phyloP scores from a whole-genome alignment of 1,140 invertebrate genomes.

The Orius insidiosus region DNA sequence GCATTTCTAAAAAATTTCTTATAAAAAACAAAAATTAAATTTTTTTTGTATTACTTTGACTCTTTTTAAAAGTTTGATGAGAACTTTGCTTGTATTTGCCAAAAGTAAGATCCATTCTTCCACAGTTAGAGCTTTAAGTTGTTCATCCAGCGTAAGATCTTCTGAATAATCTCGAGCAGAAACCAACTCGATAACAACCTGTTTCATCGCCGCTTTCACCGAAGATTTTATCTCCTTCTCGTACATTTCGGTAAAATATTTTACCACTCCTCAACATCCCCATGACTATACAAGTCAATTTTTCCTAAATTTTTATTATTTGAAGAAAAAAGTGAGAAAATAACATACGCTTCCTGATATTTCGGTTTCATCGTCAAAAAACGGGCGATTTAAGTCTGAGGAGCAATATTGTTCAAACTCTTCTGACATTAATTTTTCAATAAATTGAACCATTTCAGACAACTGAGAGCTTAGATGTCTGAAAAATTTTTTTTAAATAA shows the following conservation, averaged over 20 bases:
- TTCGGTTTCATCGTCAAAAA: conserved; percentile 40
- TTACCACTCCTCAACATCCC: conserved; percentile 71
- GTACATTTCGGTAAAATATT: conserved; percentile 76
- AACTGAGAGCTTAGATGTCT: conserved; percentile 89
- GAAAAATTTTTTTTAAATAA: too few species aligned
- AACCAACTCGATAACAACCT: conserved; percentile 64
- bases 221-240: conserved; percentile 78
- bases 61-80: conserved; percentile 32
- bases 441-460: conserved; percentile 88
- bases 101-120: conserved; percentile 66
- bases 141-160: conserved; percentile 32
- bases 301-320: conserved; percentile 40
- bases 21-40: neutral
- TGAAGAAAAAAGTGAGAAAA: neutral
- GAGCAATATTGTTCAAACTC: conserved; percentile 89
- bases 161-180: conserved; percentile 35
- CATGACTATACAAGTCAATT: conserved; percentile 72
- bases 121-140: conserved; percentile 41
- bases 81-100: conserved; percentile 48
- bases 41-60: conserved; percentile 48
- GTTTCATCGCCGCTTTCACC: conserved; percentile 75
- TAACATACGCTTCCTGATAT: conserved; percentile 40
- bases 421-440: conserved; percentile 90
- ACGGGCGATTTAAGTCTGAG: conserved; percentile 75
- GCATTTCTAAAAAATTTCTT: conserved; percentile 31